Evolutionary conservation across 2,888 invertebrate species (phyloP), one percentile per base, ranked within the genome.

Genomic region (Drymonia ruficornis): DNA sequence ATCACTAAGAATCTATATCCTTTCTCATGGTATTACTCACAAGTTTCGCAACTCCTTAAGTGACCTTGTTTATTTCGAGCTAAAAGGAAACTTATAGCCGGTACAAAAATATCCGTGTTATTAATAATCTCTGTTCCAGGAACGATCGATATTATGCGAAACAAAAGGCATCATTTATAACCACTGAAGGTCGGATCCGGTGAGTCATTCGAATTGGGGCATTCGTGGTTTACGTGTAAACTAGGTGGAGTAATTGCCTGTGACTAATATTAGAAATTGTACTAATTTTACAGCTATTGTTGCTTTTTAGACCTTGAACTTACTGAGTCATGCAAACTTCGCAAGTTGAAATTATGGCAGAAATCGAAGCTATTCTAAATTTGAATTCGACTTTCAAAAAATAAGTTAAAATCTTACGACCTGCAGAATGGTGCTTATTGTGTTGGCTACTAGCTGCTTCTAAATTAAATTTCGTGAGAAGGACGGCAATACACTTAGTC

Each of bases 61-160:
- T n/a, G n/a, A n/a, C n/a, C n/a, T n/a, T n/a, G n/a, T 2, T 15
- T 40, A 16, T 40, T 40, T 40, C 36, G 36, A 18, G 8, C 31
- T 47, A 7, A 47, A 47, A 18, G 47, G 7, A 47, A 46, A 46
- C 46, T 15, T 34, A 34, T 34, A 12, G 56, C 31, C 18, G 38
- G 31, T 59, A 56, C 65, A 68, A 70, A 72, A 72, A 76, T 73
- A 74, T 48, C 54, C 51, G 56, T 59, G 53, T 61, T 73, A 69
- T 67, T 68, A 71, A 62, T 69, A 74, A n/a, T 55, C 59, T 59
- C 54, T 52, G 71, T 81, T 76, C 77, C 71, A 74, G 75, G 79
- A 76, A 76, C 72, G 80, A 80, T 87, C 87, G 77, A 87, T 89
- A 82, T 76, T 80, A 85, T 84, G 81, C 81, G 81, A 84, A 85